phyloP scores from a whole-genome alignment of 2,888 invertebrate species.

The Phengaris arion region DNA sequence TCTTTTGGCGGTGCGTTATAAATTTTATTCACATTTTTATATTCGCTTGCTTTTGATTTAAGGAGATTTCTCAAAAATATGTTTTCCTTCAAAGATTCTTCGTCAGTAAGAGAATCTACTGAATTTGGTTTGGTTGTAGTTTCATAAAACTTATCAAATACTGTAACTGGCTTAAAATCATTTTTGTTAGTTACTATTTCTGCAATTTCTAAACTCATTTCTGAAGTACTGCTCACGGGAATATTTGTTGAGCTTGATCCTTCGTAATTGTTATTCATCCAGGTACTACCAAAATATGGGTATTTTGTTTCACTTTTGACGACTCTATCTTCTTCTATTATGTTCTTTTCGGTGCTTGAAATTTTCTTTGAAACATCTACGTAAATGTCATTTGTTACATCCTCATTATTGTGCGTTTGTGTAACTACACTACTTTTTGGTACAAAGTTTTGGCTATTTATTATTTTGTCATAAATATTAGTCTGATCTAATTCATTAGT shows the following conservation, averaged over 20 bases:
- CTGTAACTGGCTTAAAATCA: conserved; percentile 47
- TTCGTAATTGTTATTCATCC: conserved; percentile 5
- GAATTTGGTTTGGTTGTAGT: conserved; percentile 44
- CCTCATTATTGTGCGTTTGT: conserved; percentile 58
- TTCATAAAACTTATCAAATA: conserved; percentile 37
- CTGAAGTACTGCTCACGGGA: conserved; percentile 17
- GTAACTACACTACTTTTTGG: conserved; percentile 57
- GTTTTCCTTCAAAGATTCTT: conserved; percentile 57
- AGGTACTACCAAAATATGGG: conserved; percentile 41
- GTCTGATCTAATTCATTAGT: conserved; percentile 17
- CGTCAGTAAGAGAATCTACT: conserved; percentile 40
- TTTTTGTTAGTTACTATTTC: conserved; percentile 39
- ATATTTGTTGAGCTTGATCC: conserved; percentile 15
- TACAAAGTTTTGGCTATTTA: conserved; percentile 53
- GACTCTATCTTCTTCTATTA: conserved; percentile 35
- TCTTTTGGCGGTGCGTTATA: conserved; percentile 30
- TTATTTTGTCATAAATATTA: conserved; percentile 46
- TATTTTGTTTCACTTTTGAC: conserved; percentile 16
- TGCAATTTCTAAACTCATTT: conserved; percentile 40
- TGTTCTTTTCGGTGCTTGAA: conserved; percentile 29
- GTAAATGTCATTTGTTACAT: conserved; percentile 38
- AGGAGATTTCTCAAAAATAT: conserved; percentile 64
- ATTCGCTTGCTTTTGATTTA: conserved; percentile 44
- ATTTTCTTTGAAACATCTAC: conserved; percentile 35
- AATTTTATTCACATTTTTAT: conserved; percentile 41